Percentiles rank a stretch among this genome's conserved stretches.
phyloP scores from a whole-genome alignment of 2,888 invertebrate species.

The Nymphalis polychloros region DNA sequence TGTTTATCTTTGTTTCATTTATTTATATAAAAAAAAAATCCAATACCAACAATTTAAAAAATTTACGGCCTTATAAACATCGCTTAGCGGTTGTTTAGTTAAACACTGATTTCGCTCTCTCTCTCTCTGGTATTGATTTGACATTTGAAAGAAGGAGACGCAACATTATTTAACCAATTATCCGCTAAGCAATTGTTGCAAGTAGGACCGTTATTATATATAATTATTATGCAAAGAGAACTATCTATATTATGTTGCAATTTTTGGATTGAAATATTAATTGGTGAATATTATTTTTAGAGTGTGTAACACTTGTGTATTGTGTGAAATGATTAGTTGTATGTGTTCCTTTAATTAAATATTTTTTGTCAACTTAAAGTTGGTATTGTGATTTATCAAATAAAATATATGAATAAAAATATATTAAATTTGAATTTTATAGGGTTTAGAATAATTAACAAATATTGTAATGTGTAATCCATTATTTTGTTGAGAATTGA shows the following conservation, averaged over 20 bases:
- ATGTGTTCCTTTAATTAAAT: conserved; percentile 55
- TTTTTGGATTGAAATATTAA: conserved; percentile 16
- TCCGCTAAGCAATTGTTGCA: too few relatives aligned
- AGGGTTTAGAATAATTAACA: conserved; percentile 69
- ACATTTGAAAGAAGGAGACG: too few relatives aligned
- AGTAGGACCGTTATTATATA: not conserved
- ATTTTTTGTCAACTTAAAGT: conserved; percentile 76
- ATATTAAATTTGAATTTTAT: conserved; percentile 71
- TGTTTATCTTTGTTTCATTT: not conserved
- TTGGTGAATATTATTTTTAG: conserved; percentile 34
- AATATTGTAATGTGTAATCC: conserved; percentile 68
- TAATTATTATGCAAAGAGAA: not conserved
- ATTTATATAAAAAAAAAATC: conserved; percentile 22
- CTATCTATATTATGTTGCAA: conserved; percentile 2
- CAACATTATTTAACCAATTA: too few relatives aligned
- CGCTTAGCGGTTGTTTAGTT: too few relatives aligned
- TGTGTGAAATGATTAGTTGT: conserved; percentile 44
- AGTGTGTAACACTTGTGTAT: conserved; percentile 50
- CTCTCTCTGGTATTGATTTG: too few relatives aligned
- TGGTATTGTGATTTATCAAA: conserved; percentile 79
- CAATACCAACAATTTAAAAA: conserved; percentile 12
- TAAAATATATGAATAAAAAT: conserved; percentile 70
- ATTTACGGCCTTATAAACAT: not conserved
- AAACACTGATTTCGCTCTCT: too few relatives aligned
- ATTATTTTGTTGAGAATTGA: conserved; percentile 78